Base-by-base conservation (phyloP, 2,113 vertebrate species). In the Chaetodon trifascialis region DNA sequence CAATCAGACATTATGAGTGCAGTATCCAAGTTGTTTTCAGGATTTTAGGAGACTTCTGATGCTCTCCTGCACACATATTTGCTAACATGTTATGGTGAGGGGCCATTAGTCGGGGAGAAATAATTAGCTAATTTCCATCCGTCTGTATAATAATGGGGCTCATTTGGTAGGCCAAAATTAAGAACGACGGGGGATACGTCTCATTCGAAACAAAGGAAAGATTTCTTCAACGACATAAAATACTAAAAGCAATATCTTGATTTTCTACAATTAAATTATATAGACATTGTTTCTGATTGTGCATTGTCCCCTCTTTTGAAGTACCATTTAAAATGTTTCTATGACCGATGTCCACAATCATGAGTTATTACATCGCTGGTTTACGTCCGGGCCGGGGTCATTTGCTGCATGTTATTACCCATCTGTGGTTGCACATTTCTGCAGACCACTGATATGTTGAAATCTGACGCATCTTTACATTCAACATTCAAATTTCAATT, bases 81-180 rank as follows among this genome's bases (percentile, higher is more conserved):
- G 59, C 74, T 70, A 80, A 81, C 68, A 79, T 42, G 49, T 60
- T 70, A 64, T 88, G 65, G 59, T 76, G 85, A 83, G 77, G 88
- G 88, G 68, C 52, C 68, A 83, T 88, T 83, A 84, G 73, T 58
- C 55, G 42, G 59, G 66, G 83, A 73, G 85, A 89, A 92, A 86
- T 86, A 90, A 92, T 91, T 83, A 91, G 85, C 72, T 87, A 80
- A 92, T 91, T 89, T 90, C 59, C 79, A 88, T 88, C 83, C 16
- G 5, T 84, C 82, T 90, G 84, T 87, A 84, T 92, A 76, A 84
- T 92, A 93, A 92, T 88, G 81, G 65, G 82, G 74, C 74, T 92
- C 60, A 87, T 92, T 92, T 86, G 70, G 74, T 67, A 54, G 77
- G 59, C 30, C 17, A 17, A 89, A 73, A 88, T 85, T 86, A 83